These are phyloP conservation scores for Drosophila busckii DNA, from an alignment of 1,140 invertebrate species.

Conservation along the genomic window DNA sequence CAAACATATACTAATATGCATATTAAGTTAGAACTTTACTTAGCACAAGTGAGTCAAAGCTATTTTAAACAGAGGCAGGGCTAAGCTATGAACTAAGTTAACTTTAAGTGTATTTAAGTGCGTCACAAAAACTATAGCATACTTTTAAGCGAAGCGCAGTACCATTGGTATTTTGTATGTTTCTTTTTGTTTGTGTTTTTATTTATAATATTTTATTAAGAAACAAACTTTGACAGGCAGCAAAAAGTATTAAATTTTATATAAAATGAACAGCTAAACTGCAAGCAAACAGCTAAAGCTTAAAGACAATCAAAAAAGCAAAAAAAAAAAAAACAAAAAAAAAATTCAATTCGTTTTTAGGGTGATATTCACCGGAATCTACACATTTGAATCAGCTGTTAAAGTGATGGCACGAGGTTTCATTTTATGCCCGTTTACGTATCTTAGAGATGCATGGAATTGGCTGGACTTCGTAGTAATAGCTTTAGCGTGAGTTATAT, in stretches of 20 bases:
- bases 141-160: constrained; percentile 21
- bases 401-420: constrained; percentile 99
- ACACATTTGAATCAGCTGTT: constrained; percentile 98
- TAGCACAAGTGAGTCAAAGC: too few species aligned
- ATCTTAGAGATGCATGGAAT: constrained; percentile 99
- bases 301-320: background rate
- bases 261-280: constrained; percentile 18
- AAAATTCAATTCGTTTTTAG: constrained; percentile 82
- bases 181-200: constrained; percentile 16
- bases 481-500: constrained; percentile 97
- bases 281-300: constrained; percentile 10
- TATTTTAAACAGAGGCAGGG: constrained; percentile 8
- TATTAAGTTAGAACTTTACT: too few species aligned
- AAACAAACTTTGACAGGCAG: background rate
- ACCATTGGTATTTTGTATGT: constrained; percentile 22
- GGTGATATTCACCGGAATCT: constrained; percentile 99
- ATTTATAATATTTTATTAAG: constrained; percentile 6
- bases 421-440: constrained; percentile 99
- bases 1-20: too few species aligned
- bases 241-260: too few species aligned
- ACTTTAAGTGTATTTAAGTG: constrained; percentile 26
- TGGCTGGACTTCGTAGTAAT: constrained; percentile 99
- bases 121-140: constrained; percentile 8
- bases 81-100: constrained; percentile 29
- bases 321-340: constrained; percentile 40